phyloP scores from a whole-genome alignment of 2,113 vertebrate genomes.

The Elgaria multicarinata region DNA sequence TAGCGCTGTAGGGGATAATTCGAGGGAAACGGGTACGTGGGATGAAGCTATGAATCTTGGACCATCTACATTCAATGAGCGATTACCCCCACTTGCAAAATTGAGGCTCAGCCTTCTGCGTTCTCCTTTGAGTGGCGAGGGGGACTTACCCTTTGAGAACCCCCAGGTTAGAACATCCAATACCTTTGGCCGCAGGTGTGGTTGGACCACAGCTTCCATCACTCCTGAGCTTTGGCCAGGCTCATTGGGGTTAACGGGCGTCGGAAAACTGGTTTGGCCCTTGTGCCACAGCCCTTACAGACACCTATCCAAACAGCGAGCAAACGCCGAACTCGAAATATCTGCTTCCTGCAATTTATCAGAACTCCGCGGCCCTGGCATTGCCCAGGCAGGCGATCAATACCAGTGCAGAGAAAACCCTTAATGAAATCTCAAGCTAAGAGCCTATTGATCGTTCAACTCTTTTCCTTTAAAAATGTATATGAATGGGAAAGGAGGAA shows the following conservation, averaged over 20 bases:
- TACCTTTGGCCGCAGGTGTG: too few relatives aligned
- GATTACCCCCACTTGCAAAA: too few relatives aligned
- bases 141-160: neutral
- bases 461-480: conserved; percentile 33
- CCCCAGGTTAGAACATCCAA: neutral
- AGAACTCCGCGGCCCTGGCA: neutral
- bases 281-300: neutral
- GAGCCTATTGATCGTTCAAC: conserved; percentile 29
- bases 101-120: too few relatives aligned
- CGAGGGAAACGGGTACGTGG: too few relatives aligned
- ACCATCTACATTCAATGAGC: too few relatives aligned
- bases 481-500: conserved; percentile 22
- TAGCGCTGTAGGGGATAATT: too few relatives aligned
- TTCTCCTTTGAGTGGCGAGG: too few relatives aligned
- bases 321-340: neutral
- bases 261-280: neutral
- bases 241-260: too few relatives aligned
- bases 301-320: neutral
- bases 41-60: too few relatives aligned
- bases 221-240: too few relatives aligned
- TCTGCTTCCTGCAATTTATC: conserved; percentile 3
- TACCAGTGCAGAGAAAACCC: conserved; percentile 13
- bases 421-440: conserved; percentile 42
- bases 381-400: neutral
- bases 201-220: too few relatives aligned